Conservation (phyloP, 2,113 vertebrate species). For the Hymenochirus boettgeri region DNA sequence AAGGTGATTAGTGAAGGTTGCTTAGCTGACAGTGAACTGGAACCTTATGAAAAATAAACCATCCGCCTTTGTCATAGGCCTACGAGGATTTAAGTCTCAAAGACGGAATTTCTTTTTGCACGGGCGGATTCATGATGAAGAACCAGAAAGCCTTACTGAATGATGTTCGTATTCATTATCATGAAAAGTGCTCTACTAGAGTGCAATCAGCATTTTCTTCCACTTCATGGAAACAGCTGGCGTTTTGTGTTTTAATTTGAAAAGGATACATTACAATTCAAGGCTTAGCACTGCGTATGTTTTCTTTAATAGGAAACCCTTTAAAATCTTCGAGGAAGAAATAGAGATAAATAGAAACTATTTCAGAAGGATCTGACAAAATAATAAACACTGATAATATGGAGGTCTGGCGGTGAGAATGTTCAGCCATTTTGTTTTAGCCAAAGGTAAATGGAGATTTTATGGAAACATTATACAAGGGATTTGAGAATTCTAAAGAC, state of each 20-base stretch:
- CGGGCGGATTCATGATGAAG: constrained; percentile 11
- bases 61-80: background rate
- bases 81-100: constrained; percentile 16
- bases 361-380: no score
- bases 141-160: constrained; percentile 5
- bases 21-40: background rate
- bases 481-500: no score
- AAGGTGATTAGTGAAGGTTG: constrained; percentile 15
- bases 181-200: constrained; percentile 21
- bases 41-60: constrained; percentile 1
- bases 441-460: no score
- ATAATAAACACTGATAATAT: no score
- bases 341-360: no score
- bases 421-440: no score
- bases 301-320: background rate
- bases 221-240: constrained; percentile 31
- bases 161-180: constrained; percentile 14
- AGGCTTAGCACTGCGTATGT: background rate
- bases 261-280: constrained; percentile 12
- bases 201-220: constrained; percentile 29
- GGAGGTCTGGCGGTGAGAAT: no score
- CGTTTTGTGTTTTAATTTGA: constrained; percentile 5
- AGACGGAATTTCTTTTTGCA: background rate
- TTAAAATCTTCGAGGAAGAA: no score
- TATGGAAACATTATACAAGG: no score